Conservation (phyloP, 2,797 vertebrate genomes). For the Moxostoma hubbsi region DNA sequence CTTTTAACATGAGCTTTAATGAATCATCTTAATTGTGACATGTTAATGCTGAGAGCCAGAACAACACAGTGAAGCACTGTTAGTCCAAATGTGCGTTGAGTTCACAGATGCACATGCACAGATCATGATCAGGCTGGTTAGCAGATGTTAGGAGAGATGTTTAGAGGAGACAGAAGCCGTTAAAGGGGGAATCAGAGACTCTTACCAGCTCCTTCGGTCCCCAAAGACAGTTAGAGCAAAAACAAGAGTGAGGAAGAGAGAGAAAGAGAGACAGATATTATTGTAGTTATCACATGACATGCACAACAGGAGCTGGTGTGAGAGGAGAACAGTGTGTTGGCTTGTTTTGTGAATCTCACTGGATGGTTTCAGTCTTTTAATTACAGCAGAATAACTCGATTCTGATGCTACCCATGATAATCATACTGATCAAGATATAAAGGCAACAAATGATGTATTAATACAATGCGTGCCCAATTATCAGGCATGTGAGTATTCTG, state of each 20-base stretch:
- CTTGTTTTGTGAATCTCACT: conserved; percentile 46
- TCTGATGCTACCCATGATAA: no score
- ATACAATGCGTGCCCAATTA: no score
- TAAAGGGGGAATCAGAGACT: conserved; percentile 69
- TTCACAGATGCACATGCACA: conserved; percentile 42
- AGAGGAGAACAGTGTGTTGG: conserved; percentile 73
- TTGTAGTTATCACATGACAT: conserved; percentile 88
- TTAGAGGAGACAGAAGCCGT: conserved; percentile 41
- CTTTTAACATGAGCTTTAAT: background rate
- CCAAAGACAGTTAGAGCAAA: conserved; percentile 87
- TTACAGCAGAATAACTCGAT: background rate
- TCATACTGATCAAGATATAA: no score
- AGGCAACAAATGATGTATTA: no score
- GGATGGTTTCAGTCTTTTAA: conserved; percentile 42
- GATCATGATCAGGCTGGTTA: conserved; percentile 51
- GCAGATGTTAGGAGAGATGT: conserved; percentile 4
- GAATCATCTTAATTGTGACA: background rate
- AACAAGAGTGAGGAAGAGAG: conserved; percentile 58
- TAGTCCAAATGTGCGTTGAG: conserved; percentile 7
- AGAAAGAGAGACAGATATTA: conserved; percentile 75
- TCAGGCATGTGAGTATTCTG: no score
- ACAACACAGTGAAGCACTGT: background rate
- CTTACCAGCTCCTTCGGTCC: conserved; percentile 99
- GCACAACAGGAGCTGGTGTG: conserved; percentile 76
- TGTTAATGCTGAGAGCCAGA: background rate